phyloP scores from a whole-genome alignment of 2,888 invertebrate genomes.

The Tuberolachnus salignus region DNA sequence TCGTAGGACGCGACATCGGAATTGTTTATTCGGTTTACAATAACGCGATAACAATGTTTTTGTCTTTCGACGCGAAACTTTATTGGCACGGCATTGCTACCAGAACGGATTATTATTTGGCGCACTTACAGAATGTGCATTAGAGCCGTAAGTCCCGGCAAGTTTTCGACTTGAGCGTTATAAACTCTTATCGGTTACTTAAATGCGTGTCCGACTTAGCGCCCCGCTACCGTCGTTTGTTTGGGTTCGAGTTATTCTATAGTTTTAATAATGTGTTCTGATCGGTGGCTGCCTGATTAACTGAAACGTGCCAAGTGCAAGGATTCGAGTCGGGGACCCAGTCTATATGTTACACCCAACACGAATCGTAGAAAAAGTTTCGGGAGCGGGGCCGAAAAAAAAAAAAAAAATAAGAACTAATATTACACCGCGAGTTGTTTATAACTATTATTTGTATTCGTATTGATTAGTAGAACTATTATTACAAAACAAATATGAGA shows the following conservation, averaged over 20 bases:
- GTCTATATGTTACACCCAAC: no score
- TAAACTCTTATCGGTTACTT: constrained; percentile 11
- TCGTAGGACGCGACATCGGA: not conserved
- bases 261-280: constrained; percentile 3
- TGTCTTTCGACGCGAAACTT: constrained; percentile 15
- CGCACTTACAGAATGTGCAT: constrained; percentile 28
- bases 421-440: no score
- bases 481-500: no score
- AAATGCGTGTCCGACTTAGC: constrained; percentile 9
- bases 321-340: no score
- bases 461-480: no score
- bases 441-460: no score
- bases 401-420: no score
- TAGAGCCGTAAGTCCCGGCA: constrained; percentile 4
- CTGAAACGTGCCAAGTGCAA: no score
- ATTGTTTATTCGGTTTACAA: constrained; percentile 11
- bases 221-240: no score
- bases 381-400: no score
- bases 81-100: constrained; percentile 27
- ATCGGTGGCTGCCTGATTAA: no score
- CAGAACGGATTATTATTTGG: constrained; percentile 22
- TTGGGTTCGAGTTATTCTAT: not conserved
- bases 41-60: constrained; percentile 23
- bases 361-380: no score
- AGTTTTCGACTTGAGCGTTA: not conserved